Evolutionary conservation across 2,888 invertebrate species (phyloP).

Genomic region (Standfussiana lucernea): DNA sequence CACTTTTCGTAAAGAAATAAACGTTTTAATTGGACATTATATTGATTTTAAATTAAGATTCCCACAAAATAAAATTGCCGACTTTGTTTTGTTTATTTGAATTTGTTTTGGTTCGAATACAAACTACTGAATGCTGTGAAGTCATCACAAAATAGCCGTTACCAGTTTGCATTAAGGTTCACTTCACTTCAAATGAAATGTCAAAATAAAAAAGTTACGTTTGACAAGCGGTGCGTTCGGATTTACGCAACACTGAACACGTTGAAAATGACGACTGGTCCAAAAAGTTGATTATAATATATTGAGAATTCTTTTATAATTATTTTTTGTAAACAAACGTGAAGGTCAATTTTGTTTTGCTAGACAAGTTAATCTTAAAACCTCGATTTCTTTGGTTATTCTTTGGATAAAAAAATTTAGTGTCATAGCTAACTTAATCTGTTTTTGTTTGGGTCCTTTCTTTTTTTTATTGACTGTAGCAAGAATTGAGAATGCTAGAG

Average conservation of each 20-base stretch:
- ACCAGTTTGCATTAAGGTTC: fast-evolving
- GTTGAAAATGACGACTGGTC: constrained; percentile 11
- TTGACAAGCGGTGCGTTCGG: constrained; percentile 48
- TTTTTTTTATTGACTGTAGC: background rate
- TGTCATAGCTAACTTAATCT: background rate
- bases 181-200: background rate
- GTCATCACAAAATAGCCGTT: constrained; percentile 21
- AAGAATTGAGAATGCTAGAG: no score
- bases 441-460: background rate
- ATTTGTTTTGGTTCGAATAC: constrained; percentile 41
- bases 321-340: constrained; percentile 11
- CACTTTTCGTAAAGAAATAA: constrained; percentile 9
- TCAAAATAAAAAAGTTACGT: constrained; percentile 10
- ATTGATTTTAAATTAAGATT: constrained; percentile 47
- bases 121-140: background rate
- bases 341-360: constrained; percentile 7
- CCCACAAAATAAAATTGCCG: background rate
- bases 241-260: constrained; percentile 24
- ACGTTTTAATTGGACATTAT: background rate
- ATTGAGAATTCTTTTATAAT: background rate
- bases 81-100: constrained; percentile 36
- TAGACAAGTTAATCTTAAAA: background rate
- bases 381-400: background rate
- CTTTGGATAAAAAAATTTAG: background rate
- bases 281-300: background rate